These are phyloP conservation scores for Prunella strophiata DNA, from an alignment of 2,797 vertebrate genomes.

Conservation along the genomic window DNA sequence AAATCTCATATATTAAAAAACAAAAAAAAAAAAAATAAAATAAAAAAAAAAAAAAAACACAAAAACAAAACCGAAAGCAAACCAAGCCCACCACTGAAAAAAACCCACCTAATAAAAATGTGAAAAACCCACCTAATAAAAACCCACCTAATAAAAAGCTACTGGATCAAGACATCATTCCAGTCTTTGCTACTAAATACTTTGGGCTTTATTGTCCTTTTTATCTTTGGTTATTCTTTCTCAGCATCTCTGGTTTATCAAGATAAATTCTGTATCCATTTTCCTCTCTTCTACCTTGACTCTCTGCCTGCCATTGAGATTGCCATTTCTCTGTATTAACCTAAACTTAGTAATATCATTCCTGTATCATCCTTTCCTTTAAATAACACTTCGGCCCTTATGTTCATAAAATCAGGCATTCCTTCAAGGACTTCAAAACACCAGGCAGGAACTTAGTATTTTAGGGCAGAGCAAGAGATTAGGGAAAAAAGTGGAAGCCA, in stretches of 20 bases:
- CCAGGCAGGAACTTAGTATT: neutral
- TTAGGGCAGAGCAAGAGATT: neutral
- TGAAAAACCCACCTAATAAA: rapidly evolving
- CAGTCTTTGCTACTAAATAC: neutral
- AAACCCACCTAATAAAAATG: too few relatives aligned
- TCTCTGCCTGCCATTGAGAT: neutral
- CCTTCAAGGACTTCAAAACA: neutral
- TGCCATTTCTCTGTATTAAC: neutral
- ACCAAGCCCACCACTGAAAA: neutral
- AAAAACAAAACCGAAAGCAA: neutral
- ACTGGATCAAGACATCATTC: neutral
- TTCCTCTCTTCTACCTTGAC: neutral
- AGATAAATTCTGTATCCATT: neutral
- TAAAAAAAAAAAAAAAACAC: too few relatives aligned
- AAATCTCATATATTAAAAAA: neutral
- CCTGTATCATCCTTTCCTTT: neutral
- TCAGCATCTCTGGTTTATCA: neutral
- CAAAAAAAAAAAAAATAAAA: neutral
- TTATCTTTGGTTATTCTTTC: neutral
- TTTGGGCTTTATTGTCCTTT: neutral
- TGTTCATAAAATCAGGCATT: neutral
- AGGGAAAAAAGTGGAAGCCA: neutral
- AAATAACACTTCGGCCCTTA: neutral
- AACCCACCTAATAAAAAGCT: too few relatives aligned
- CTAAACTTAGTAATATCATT: rapidly evolving